Evolutionary conservation across 1,140 invertebrate genomes (phyloP).

Genomic region (Caenorhabditis remanei): DNA sequence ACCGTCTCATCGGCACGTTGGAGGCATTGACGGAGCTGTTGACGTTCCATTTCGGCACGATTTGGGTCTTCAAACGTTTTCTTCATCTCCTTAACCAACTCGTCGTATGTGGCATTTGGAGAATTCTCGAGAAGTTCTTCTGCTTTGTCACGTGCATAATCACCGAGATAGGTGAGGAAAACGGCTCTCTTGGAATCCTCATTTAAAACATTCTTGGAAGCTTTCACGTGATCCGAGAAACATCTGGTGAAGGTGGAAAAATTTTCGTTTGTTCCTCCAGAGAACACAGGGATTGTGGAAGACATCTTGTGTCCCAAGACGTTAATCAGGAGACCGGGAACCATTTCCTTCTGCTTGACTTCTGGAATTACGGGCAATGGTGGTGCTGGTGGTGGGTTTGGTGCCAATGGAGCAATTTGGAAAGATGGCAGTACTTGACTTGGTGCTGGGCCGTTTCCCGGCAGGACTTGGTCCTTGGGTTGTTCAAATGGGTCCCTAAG

Average conservation of each 20-base stretch:
- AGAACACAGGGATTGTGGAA: not conserved
- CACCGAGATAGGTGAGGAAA: not conserved
- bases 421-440: too few relatives aligned
- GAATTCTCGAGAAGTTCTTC: not conserved
- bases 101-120: not conserved
- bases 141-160: not conserved
- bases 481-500: too few relatives aligned
- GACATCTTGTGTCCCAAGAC: not conserved
- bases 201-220: not conserved
- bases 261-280: not conserved
- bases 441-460: too few relatives aligned
- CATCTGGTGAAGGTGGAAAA: not conserved
- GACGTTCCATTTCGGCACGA: not conserved
- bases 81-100: not conserved
- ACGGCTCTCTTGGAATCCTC: not conserved
- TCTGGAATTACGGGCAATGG: too few relatives aligned
- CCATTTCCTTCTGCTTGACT: too few relatives aligned
- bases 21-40: not conserved
- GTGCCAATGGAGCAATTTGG: too few relatives aligned
- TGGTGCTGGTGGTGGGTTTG: too few relatives aligned
- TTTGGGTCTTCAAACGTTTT: conserved; percentile 2
- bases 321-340: not conserved
- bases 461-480: too few relatives aligned
- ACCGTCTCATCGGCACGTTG: not conserved
- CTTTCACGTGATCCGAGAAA: not conserved